phyloP scores from a whole-genome alignment of 2,888 invertebrate species.

The Ditula angustiorana region DNA sequence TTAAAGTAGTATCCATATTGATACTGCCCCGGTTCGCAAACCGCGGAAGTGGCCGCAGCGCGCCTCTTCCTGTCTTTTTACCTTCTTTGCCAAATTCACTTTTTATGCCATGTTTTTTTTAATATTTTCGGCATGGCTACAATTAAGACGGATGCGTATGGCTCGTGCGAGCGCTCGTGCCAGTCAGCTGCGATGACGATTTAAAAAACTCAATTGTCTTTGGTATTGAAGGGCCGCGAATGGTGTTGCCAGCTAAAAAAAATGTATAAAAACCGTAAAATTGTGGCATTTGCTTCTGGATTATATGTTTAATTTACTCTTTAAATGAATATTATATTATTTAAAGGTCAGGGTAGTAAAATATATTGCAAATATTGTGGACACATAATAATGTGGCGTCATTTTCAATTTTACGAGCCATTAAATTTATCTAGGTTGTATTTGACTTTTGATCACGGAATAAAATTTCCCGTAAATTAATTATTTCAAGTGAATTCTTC shows the following conservation, averaged over 20 bases:
- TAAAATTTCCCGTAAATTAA: no score
- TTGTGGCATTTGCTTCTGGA: no score
- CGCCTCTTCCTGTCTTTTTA: conserved; percentile 79
- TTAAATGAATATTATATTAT: no score
- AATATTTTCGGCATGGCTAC: conserved; percentile 55
- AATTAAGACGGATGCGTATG: conserved; percentile 68
- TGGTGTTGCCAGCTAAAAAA: background rate
- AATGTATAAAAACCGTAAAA: no score
- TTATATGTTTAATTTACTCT: no score
- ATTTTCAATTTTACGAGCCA: no score
- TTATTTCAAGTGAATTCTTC: no score
- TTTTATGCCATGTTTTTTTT: conserved; percentile 67
- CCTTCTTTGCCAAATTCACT: conserved; percentile 74
- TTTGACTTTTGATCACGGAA: no score
- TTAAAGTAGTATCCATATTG: conserved; percentile 54
- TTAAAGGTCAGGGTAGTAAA: no score
- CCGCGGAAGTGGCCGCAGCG: conserved; percentile 82
- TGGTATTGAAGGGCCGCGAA: background rate
- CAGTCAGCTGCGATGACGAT: conserved; percentile 63
- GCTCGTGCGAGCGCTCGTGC: conserved; percentile 68
- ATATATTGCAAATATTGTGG: no score
- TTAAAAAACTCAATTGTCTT: conserved; percentile 39
- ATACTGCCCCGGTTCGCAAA: conserved; percentile 49
- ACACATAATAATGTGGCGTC: no score
- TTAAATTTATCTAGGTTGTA: no score